These are phyloP conservation scores for Sesamia nonagrioides DNA, from an alignment of 1,140 invertebrate species.

Conservation along the genomic window DNA sequence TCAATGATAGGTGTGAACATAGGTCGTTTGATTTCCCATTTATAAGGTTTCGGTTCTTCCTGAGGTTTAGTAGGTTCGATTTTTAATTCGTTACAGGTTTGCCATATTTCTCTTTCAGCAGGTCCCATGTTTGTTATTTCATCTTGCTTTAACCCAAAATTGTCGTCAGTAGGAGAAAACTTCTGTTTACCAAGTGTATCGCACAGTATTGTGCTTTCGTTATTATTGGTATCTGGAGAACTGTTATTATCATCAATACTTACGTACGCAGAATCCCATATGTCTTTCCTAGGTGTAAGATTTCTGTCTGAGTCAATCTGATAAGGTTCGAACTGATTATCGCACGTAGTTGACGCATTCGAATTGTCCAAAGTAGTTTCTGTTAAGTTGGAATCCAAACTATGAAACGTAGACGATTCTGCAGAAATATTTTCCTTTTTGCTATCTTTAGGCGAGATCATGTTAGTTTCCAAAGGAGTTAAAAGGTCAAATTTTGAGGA, in stretches of 20 bases:
- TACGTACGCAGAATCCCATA: constrained; percentile 86
- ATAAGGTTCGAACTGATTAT: constrained; percentile 49
- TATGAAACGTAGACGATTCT: constrained; percentile 57
- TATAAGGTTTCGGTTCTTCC: constrained; percentile 64
- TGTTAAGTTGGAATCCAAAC: constrained; percentile 57
- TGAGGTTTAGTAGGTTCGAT: constrained; percentile 51
- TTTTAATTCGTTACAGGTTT: constrained; percentile 69
- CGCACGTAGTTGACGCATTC: constrained; percentile 39
- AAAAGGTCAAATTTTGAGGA: constrained; percentile 49
- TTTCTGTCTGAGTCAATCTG: constrained; percentile 53
- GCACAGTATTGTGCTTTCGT: constrained; percentile 62
- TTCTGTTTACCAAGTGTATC: constrained; percentile 69
- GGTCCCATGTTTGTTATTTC: constrained; percentile 74
- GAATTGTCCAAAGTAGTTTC: constrained; percentile 53
- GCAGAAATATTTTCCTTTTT: constrained; percentile 31
- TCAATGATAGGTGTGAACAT: constrained; percentile 80
- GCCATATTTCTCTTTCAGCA: constrained; percentile 81
- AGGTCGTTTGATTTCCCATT: constrained; percentile 68
- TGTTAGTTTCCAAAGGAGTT: constrained; percentile 52
- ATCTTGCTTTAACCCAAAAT: constrained; percentile 48
- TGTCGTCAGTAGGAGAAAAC: constrained; percentile 67
- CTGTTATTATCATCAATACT: constrained; percentile 85
- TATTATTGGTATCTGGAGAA: constrained; percentile 78
- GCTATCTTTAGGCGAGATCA: constrained; percentile 33
- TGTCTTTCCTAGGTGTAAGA: constrained; percentile 76